Evolutionary conservation across 2,888 invertebrate species (phyloP), one percentile per base, ranked within the genome.

Genomic region (Geophilus truncorum): DNA sequence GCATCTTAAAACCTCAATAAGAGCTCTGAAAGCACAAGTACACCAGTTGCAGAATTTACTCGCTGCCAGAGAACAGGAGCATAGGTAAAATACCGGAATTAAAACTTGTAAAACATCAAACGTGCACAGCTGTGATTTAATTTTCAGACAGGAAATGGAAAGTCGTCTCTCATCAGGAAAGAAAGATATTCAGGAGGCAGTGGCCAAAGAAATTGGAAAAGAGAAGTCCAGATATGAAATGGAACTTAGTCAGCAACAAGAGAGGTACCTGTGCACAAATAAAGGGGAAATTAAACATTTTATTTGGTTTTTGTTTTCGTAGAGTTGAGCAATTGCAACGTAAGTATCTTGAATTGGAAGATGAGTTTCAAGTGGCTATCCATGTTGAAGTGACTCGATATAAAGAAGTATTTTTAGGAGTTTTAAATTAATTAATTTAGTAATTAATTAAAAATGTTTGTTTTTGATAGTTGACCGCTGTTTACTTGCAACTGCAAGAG

Each of bases 161-260:
- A 79, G 32, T 30, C 57, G 79, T 3, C 57, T 62, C 36, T 32
- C 62, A 3, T 30, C 32, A 28, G 79, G 79, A n/a, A 79, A 79
- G 21, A 79, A 79, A 62, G 79, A 79, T 36, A 62, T 79, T 79
- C 79, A 79, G 30, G 79, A 79, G 21, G 62, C 62, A 57, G 57
- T 79, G 25, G 57, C 79, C 28, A 79, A 79, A 62, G 79, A 79
- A 79, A 57, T 79, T n/a, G 62, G 79, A n/a, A 79, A 79, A 18
- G 79, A 79, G 28, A 79, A 62, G 57, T 28, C 62, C 9, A 23
- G 79, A 79, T 79, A 62, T 32, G 79, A 79, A 62, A 79, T 79
- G 62, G 79, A 79, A 30, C 62, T 79, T 28, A 62, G 18, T 21
- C 62, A 57, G n/a, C 79, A 79, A 32, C 79, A 79, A 18, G 79